Evolutionary conservation across 2,113 vertebrate species (phyloP).

Genomic region (Campylomormyrus tamandua): DNA sequence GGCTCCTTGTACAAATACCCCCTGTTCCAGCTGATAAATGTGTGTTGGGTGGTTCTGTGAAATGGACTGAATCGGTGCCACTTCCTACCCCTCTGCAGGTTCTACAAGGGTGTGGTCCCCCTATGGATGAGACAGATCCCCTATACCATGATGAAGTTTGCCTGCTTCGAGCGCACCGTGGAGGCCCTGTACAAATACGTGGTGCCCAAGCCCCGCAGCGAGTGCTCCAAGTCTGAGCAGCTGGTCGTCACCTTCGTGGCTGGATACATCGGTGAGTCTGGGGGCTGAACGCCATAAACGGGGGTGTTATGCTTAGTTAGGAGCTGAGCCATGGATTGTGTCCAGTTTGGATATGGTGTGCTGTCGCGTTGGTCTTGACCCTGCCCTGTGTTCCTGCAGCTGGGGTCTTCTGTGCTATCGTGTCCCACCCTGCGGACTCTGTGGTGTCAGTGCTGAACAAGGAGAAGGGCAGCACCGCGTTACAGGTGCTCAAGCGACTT

Average conservation of each 20-base stretch:
- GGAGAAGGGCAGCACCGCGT: slow-evolving; percentile 84
- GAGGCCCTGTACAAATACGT: slow-evolving; percentile 86
- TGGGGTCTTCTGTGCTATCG: slow-evolving; percentile 94
- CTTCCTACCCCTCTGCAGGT: slow-evolving; percentile 54
- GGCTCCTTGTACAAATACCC: not conserved
- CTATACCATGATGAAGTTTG: slow-evolving; percentile 99
- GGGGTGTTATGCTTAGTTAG: not conserved
- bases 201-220: slow-evolving; percentile 89
- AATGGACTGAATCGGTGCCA: not conserved
- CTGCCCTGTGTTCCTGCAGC: slow-evolving; percentile 58
- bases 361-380: not conserved
- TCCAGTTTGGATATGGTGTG: not conserved
- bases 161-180: slow-evolving; percentile 96
- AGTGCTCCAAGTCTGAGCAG: slow-evolving; percentile 86
- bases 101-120: slow-evolving; percentile 94
- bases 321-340: not conserved
- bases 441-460: slow-evolving; percentile 97
- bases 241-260: slow-evolving; percentile 91
- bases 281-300: not conserved
- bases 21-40: not conserved
- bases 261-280: slow-evolving; percentile 88
- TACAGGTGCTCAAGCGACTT: slow-evolving; percentile 76
- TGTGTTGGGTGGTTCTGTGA: not conserved
- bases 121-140: slow-evolving; percentile 99
- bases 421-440: slow-evolving; percentile 93